Base-by-base conservation (phyloP, 1,140 invertebrate species). In the Euura saliciscinereae region DNA sequence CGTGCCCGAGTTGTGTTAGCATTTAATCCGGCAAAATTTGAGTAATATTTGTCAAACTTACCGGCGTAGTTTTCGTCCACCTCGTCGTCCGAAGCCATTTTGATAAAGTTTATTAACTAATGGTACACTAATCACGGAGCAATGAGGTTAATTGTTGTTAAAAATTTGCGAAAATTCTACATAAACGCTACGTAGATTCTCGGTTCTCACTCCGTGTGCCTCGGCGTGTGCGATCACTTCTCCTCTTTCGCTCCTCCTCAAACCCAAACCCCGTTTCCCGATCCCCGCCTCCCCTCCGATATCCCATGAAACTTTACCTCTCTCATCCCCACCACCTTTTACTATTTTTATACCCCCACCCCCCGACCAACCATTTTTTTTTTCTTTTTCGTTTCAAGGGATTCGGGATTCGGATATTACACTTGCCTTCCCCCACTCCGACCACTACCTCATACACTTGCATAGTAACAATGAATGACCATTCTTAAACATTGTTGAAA, bases 51-150 rank as follows among this genome's bases (percentile, higher is more conserved):
- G 80, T 81, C 28, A 74, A 82, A 85, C 91, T 93, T 90, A 94
- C 93, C 93, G 90, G 92, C 92, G 83, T 91, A 93, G 84, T 89
- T 92, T 80, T 93, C 93, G 80, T 94, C 93, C 79, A 93, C 89
- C 88, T 93, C 92, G 79, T 94, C 93, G 82, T 94, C 93, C 74
- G 93, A 94, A 82, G 93, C 93, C 93, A 94, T 94, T 85, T 74
- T 78, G 68, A 69, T 68, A 43, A 28, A 51, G 65, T 45, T 71
- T 51, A 74, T 70, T 68, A 66, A 72, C 70, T 74, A 69, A 66
- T 70, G 46, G 13, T 11, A 66, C 65, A 65, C 45, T 43, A 65
- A 42, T 69, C 67, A 45, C 43, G 68, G 45, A 71, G 45, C 68
- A 42, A 44, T n/a, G 71, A 71, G 51, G 45, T 70, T 64, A 66